phyloP scores from a whole-genome alignment of 2,113 vertebrate species.

The Sakesphorus luctuosus region DNA sequence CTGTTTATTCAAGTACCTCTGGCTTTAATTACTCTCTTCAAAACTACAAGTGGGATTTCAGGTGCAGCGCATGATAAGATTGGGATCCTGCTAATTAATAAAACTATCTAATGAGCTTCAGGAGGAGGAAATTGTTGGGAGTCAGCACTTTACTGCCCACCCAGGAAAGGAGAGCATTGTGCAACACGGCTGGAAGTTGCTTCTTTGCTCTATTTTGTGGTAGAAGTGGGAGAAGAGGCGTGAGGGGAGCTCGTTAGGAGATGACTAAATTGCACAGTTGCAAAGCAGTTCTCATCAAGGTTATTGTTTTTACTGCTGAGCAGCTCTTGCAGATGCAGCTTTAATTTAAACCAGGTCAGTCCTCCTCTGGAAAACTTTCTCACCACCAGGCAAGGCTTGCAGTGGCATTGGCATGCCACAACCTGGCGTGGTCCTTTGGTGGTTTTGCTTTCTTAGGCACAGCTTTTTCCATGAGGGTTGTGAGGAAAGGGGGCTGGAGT shows the following conservation, averaged over 20 bases:
- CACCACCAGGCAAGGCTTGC: background rate
- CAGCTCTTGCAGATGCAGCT: background rate
- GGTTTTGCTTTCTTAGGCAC: background rate
- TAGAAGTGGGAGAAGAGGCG: fast-evolving
- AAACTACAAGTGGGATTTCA: slow-evolving; percentile 30
- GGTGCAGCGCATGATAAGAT: background rate
- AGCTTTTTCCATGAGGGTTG: background rate
- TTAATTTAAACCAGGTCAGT: background rate
- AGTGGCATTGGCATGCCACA: fast-evolving
- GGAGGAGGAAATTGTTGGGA: background rate
- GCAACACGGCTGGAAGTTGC: fast-evolving
- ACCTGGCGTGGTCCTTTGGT: background rate
- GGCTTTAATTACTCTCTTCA: slow-evolving; percentile 19
- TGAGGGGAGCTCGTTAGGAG: background rate
- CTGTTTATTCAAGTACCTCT: slow-evolving; percentile 1
- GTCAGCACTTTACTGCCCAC: background rate
- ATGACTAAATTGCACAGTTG: background rate
- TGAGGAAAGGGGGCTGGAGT: background rate
- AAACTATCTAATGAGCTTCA: slow-evolving; percentile 12
- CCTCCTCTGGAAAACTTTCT: background rate
- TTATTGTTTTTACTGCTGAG: background rate
- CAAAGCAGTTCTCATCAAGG: background rate
- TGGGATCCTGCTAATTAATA: slow-evolving; percentile 29
- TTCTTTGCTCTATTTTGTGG: background rate
- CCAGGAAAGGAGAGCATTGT: background rate